Conservation (phyloP, 92 coral and sea anemone species). For the Phymanthus crucifer region DNA sequence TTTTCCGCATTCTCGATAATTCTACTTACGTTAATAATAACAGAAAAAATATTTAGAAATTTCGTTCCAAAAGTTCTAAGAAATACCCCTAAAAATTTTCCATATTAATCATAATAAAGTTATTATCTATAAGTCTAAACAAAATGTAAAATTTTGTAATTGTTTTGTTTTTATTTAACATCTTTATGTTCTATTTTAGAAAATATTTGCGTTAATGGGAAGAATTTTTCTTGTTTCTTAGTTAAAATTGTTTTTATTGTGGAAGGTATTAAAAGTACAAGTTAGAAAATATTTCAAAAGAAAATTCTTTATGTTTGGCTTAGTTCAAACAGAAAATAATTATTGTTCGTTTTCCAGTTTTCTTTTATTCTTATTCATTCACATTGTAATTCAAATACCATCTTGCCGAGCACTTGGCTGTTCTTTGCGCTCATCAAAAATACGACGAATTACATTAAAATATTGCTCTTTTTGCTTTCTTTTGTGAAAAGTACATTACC, state of each 20-base stretch:
- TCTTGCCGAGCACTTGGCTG: not conserved
- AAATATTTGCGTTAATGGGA: no score
- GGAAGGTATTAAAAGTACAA: not conserved
- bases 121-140: not conserved
- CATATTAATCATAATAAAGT: not conserved
- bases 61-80: not conserved
- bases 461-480: slow-evolving; percentile 9
- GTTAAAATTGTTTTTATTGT: not conserved
- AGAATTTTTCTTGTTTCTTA: not conserved
- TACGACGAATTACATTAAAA: not conserved
- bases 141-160: not conserved
- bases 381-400: not conserved
- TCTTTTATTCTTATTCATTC: no score
- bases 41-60: not conserved
- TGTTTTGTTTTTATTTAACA: not conserved
- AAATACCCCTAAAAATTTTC: not conserved
- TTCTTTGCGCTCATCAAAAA: not conserved
- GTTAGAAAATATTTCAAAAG: not conserved
- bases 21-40: not conserved
- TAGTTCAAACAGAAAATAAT: not conserved
- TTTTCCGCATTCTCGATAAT: not conserved
- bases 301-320: not conserved
- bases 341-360: not conserved
- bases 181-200: not conserved
- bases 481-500: not conserved